phyloP scores from a whole-genome alignment of 37 sponge, comb jelly and placozoan species.

The Hexactinellida sp. region DNA sequence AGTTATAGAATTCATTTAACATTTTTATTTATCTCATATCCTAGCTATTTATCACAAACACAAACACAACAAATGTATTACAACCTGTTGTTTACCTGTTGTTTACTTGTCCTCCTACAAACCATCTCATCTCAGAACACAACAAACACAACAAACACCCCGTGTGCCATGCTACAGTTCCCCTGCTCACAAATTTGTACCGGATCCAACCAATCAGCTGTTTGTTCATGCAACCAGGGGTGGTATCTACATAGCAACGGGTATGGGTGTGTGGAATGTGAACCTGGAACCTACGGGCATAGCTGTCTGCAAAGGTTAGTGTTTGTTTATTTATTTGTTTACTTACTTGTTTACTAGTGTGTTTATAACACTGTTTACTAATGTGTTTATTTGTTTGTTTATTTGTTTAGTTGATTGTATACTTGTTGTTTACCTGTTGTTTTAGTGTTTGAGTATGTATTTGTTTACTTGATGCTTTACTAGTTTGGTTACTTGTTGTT shows the following conservation, averaged over 20 bases:
- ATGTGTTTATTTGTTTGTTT: not conserved
- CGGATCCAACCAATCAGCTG: not conserved
- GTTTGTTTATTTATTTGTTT: not conserved
- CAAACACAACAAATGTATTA: not conserved
- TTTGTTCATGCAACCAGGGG: not conserved
- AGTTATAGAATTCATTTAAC: not conserved
- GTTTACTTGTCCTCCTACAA: not conserved
- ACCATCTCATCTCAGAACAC: not conserved
- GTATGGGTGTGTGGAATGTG: not conserved
- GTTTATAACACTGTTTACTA: not conserved
- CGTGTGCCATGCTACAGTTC: not conserved
- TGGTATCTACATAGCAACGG: constrained; percentile 17
- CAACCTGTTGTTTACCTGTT: not conserved
- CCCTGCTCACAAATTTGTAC: not conserved
- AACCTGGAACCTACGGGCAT: not conserved
- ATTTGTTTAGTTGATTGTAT: too few relatives aligned
- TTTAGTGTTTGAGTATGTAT: not conserved
- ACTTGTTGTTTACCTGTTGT: not conserved
- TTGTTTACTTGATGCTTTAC: too few relatives aligned
- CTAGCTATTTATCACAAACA: not conserved
- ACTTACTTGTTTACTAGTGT: not conserved
- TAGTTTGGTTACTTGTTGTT: not conserved
- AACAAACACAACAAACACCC: not conserved
- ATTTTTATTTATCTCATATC: not conserved
- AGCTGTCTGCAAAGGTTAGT: constrained; percentile 5